These are phyloP conservation scores for Perithous albicinctus DNA, from an alignment of 2,888 invertebrate species.

Conservation along the genomic window DNA sequence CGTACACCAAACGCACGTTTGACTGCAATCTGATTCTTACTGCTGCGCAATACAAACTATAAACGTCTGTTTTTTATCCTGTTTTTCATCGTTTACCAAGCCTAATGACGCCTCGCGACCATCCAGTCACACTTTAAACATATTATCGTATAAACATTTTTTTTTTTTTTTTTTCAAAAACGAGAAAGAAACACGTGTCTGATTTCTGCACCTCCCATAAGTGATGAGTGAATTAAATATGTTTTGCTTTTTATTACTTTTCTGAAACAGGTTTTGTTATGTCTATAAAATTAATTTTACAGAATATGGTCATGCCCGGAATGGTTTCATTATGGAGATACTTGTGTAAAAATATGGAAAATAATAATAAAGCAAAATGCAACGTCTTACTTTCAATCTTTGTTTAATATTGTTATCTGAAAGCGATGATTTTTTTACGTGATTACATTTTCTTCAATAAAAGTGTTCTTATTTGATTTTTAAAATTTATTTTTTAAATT, in stretches of 20 bases:
- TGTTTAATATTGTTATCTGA: too few species aligned
- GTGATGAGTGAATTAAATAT: constrained; percentile 2
- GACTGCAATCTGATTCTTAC: constrained; percentile 30
- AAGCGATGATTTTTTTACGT: too few species aligned
- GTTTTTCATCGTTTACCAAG: constrained; percentile 52
- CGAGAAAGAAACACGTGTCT: constrained; percentile 10
- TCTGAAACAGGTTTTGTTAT: background rate
- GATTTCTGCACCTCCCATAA: background rate
- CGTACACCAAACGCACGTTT: constrained; percentile 32
- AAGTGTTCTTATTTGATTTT: too few species aligned
- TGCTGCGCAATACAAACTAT: constrained; percentile 54
- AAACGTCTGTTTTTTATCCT: constrained; percentile 48
- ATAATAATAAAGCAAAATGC: too few species aligned
- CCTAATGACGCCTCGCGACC: constrained; percentile 18
- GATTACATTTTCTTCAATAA: too few species aligned
- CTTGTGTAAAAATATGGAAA: too few species aligned
- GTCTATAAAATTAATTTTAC: background rate
- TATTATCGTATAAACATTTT: constrained; percentile 53
- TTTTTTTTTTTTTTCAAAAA: constrained; percentile 7
- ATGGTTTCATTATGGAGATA: too few species aligned
- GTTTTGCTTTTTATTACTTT: background rate
- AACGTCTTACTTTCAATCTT: too few species aligned
- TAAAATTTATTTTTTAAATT: too few species aligned
- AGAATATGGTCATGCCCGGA: too few species aligned
- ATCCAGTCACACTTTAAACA: constrained; percentile 55